Percentiles rank a stretch among this genome's conserved stretches.
Evolutionary conservation across 2,113 vertebrate genomes (phyloP).

Genomic region (Paraplagusia blochii): DNA sequence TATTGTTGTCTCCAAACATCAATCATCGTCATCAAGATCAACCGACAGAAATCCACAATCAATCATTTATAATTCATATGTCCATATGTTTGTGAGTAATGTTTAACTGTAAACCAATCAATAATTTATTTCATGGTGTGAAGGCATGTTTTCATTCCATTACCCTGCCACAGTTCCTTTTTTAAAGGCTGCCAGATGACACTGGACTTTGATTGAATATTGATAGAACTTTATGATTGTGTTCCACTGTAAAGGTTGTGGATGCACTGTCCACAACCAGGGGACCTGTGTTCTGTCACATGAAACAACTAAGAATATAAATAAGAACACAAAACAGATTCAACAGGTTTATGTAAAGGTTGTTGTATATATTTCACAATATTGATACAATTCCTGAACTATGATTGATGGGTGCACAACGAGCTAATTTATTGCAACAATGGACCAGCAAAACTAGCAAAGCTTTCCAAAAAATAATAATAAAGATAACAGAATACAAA

Average conservation of each 20-base stretch:
- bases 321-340: background rate
- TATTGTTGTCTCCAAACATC: too few species aligned
- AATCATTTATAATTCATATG: conserved; percentile 23
- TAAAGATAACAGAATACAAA: too few species aligned
- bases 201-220: conserved; percentile 33
- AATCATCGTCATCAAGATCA: background rate
- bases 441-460: too few species aligned
- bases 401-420: too few species aligned
- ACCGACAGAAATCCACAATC: background rate
- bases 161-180: background rate
- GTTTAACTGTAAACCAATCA: conserved; percentile 15
- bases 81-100: background rate
- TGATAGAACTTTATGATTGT: conserved; percentile 23
- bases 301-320: conserved; percentile 10
- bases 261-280: conserved; percentile 30
- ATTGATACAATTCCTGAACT: too few species aligned
- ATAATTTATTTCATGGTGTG: conserved; percentile 33
- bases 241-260: conserved; percentile 13
- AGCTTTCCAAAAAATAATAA: too few species aligned
- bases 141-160: conserved; percentile 5
- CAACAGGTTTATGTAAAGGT: background rate
- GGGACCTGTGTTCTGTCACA: background rate
- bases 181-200: conserved; percentile 10
- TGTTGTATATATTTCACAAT: too few species aligned
- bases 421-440: too few species aligned